Conservation (phyloP, 2,888 invertebrate genomes). For the Euplagia quadripunctaria region DNA sequence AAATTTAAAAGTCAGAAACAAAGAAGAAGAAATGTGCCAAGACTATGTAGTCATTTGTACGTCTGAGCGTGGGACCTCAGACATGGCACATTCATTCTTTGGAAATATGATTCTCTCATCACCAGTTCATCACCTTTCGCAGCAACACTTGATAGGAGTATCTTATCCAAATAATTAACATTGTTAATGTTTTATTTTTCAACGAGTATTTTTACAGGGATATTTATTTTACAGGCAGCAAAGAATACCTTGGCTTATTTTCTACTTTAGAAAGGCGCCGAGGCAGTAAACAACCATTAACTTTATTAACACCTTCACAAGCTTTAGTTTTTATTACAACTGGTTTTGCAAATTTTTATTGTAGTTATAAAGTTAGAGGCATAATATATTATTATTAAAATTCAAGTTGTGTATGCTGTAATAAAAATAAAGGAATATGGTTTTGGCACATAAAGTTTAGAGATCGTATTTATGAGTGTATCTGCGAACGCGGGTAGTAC, state of each 20-base stretch:
- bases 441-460: background rate
- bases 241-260: constrained; percentile 39
- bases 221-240: constrained; percentile 21
- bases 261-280: constrained; percentile 35
- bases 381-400: background rate
- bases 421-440: background rate
- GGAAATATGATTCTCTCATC: too few species aligned
- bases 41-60: too few species aligned
- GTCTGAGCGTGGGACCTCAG: too few species aligned
- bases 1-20: too few species aligned
- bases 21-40: too few species aligned
- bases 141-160: too few species aligned
- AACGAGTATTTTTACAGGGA: constrained; percentile 6
- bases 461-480: background rate
- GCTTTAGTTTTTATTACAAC: constrained; percentile 29
- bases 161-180: background rate
- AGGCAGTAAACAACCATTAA: constrained; percentile 56
- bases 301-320: constrained; percentile 23
- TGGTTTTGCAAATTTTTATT: background rate
- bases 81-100: too few species aligned
- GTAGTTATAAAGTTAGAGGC: background rate
- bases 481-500: background rate
- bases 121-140: too few species aligned
- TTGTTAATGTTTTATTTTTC: background rate
- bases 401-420: background rate